Evolutionary conservation across 2,113 vertebrate genomes (phyloP).

Genomic region (Micronycteris hirsuta): DNA sequence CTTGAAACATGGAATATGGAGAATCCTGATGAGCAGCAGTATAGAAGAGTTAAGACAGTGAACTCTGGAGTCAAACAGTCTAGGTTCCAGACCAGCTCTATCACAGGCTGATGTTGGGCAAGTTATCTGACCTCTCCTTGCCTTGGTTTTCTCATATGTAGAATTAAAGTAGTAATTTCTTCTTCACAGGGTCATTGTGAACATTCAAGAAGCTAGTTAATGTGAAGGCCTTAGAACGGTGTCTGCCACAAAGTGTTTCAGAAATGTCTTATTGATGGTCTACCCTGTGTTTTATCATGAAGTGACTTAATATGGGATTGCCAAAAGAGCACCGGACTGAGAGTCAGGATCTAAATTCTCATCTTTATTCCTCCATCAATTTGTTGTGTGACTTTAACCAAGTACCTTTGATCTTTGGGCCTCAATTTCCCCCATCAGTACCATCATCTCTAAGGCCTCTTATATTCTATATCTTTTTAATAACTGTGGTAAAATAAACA

Average conservation of each 20-base stretch:
- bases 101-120: neutral
- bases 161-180: neutral
- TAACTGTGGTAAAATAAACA: neutral
- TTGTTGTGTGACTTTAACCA: neutral
- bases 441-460: neutral
- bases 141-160: neutral
- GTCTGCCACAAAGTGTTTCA: neutral
- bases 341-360: neutral
- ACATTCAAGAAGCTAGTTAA: neutral
- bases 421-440: neutral
- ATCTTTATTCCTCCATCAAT: neutral
- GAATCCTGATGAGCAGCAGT: neutral
- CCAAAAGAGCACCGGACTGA: neutral
- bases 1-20: neutral
- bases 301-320: neutral
- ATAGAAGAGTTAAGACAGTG: neutral
- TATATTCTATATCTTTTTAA: neutral
- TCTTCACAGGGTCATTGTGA: neutral
- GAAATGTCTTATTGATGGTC: neutral
- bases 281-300: neutral
- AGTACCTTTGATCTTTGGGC: neutral
- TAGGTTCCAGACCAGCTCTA: neutral
- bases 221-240: neutral
- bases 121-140: neutral
- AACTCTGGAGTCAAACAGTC: neutral